Evolutionary conservation across 2,113 vertebrate species (phyloP).

Genomic region (Hoplias malabaricus): DNA sequence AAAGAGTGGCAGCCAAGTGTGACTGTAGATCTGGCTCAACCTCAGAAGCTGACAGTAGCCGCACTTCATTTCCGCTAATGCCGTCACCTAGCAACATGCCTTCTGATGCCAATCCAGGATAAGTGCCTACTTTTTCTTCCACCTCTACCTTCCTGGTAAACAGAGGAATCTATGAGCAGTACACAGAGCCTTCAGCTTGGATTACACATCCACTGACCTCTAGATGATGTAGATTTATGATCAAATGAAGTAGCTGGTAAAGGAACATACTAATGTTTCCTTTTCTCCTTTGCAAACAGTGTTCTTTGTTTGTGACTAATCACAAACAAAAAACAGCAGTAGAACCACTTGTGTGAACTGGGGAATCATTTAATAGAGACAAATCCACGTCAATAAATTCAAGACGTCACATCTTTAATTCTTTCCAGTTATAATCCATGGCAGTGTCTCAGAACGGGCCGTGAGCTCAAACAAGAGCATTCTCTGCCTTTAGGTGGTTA

Average conservation of each 20-base stretch:
- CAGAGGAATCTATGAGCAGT: slow-evolving; percentile 51
- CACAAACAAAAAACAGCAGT: too few species aligned
- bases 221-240: not conserved
- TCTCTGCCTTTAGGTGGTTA: slow-evolving; percentile 72
- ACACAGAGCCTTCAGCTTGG: slow-evolving; percentile 13
- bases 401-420: not conserved
- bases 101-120: slow-evolving; percentile 59
- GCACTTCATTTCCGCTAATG: slow-evolving; percentile 70
- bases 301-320: not conserved
- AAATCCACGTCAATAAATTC: not conserved
- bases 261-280: not conserved
- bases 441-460: slow-evolving; percentile 40
- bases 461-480: slow-evolving; percentile 57
- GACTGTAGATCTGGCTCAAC: slow-evolving; percentile 15
- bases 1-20: slow-evolving; percentile 9
- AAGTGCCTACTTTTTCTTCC: slow-evolving; percentile 58
- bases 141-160: slow-evolving; percentile 61
- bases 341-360: not conserved
- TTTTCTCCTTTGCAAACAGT: not conserved
- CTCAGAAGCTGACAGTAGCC: slow-evolving; percentile 42
- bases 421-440: not conserved
- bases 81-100: slow-evolving; percentile 72
- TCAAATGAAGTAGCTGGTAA: not conserved
- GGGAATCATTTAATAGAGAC: not conserved
- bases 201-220: not conserved